A percentile compares a stretch with the other conserved stretches of the same genome.
Conservation (phyloP, 2,888 invertebrate species). For the Pomacea canaliculata region DNA sequence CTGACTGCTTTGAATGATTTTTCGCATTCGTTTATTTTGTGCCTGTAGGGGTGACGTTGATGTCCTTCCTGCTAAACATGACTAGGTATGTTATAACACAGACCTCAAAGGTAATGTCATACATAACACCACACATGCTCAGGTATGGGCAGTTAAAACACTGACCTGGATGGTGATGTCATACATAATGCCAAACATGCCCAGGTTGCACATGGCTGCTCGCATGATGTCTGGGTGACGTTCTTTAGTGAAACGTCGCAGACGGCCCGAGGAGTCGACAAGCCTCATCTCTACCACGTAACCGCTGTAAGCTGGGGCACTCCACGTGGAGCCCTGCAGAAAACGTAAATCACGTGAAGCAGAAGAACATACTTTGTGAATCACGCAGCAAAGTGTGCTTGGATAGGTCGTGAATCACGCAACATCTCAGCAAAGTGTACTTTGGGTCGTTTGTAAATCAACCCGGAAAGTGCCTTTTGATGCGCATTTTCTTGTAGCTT, state of each 20-base stretch:
- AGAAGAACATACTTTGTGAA: neutral
- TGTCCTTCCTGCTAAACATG: too few relatives aligned
- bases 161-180: slow-evolving; percentile 41
- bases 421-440: neutral
- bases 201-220: slow-evolving; percentile 37
- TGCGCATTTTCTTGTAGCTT: too few relatives aligned
- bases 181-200: slow-evolving; percentile 46
- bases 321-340: slow-evolving; percentile 40
- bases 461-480: neutral
- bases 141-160: neutral
- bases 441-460: neutral
- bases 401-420: too few relatives aligned
- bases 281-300: slow-evolving; percentile 38
- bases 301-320: slow-evolving; percentile 35
- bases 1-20: too few relatives aligned
- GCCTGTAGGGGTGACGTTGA: too few relatives aligned
- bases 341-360: slow-evolving; percentile 1
- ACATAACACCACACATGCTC: too few relatives aligned
- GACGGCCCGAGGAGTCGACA: slow-evolving; percentile 33
- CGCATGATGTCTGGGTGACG: slow-evolving; percentile 37
- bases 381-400: neutral
- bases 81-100: too few relatives aligned
- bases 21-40: too few relatives aligned
- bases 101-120: too few relatives aligned
- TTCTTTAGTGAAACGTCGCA: slow-evolving; percentile 36